A percentile compares a stretch with the other conserved stretches of the same genome.
Evolutionary conservation across 92 coral and sea anemone genomes (phyloP).

Genomic region (Montipora capitata): DNA sequence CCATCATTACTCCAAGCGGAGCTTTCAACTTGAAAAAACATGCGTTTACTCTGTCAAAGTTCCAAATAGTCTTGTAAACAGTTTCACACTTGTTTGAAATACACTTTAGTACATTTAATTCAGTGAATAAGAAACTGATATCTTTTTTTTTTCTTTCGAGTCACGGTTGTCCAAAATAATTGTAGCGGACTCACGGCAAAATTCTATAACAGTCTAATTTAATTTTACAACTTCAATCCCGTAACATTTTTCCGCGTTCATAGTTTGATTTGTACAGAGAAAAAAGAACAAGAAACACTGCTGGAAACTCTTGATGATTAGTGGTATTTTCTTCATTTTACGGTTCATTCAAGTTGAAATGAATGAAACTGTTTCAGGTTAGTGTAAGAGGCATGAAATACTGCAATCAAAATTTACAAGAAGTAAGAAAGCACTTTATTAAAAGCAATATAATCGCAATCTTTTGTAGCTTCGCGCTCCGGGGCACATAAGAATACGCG

Average conservation of each 20-base stretch:
- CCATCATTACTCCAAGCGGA: background rate
- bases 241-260: too few species aligned
- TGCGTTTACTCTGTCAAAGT: background rate
- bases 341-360: background rate
- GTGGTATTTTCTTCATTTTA: too few species aligned
- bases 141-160: too few species aligned
- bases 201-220: too few species aligned
- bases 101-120: too few species aligned
- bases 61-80: background rate
- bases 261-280: background rate
- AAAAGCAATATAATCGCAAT: slow-evolving; percentile 43
- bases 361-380: background rate
- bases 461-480: slow-evolving; percentile 66
- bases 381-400: background rate
- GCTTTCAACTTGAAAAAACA: background rate
- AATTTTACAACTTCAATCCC: background rate
- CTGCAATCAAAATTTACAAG: slow-evolving; percentile 28
- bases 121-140: too few species aligned
- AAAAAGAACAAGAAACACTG: background rate
- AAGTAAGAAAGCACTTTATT: slow-evolving; percentile 45
- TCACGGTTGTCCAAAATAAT: too few species aligned
- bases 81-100: background rate
- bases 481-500: slow-evolving; percentile 64
- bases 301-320: too few species aligned
- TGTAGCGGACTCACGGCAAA: background rate